phyloP scores from a whole-genome alignment of 2,797 vertebrate species.

The Brachymystax lenok region DNA sequence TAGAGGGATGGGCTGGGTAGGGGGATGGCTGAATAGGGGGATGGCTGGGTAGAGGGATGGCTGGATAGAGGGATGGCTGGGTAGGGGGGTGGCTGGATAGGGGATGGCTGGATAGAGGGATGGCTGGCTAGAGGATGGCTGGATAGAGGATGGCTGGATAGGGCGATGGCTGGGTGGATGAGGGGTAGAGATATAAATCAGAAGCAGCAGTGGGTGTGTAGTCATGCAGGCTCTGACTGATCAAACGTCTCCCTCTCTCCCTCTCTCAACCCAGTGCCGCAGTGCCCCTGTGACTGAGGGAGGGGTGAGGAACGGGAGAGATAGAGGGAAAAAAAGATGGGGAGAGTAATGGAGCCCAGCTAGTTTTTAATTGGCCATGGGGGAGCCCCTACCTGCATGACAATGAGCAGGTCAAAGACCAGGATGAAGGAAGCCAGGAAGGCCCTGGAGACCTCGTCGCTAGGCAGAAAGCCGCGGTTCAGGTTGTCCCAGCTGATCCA shows the following conservation, averaged over 20 bases:
- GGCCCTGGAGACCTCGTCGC: conserved; percentile 95
- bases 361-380: conserved; percentile 68
- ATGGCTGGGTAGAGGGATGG: background rate
- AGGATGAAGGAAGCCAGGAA: conserved; percentile 98
- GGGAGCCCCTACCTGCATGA: conserved; percentile 92
- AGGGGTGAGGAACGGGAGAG: conserved; percentile 27
- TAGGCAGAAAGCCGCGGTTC: conserved; percentile 96
- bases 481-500: conserved; percentile 99
- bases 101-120: background rate
- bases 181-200: conserved; percentile 20
- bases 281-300: conserved; percentile 41
- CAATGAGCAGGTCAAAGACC: conserved; percentile 98
- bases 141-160: background rate
- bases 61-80: background rate
- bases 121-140: background rate
- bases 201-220: conserved; percentile 9
- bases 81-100: background rate
- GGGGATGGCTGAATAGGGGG: background rate
- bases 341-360: background rate
- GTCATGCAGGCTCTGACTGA: conserved; percentile 31
- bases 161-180: background rate
- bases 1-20: no score
- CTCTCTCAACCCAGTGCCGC: conserved; percentile 43
- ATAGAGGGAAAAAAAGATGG: conserved; percentile 41
- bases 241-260: conserved; percentile 52